Percentiles rank a stretch among this genome's conserved stretches.
These are phyloP conservation scores for Ricordea florida DNA, from an alignment of 92 coral and sea anemone species.

Conservation along the genomic window DNA sequence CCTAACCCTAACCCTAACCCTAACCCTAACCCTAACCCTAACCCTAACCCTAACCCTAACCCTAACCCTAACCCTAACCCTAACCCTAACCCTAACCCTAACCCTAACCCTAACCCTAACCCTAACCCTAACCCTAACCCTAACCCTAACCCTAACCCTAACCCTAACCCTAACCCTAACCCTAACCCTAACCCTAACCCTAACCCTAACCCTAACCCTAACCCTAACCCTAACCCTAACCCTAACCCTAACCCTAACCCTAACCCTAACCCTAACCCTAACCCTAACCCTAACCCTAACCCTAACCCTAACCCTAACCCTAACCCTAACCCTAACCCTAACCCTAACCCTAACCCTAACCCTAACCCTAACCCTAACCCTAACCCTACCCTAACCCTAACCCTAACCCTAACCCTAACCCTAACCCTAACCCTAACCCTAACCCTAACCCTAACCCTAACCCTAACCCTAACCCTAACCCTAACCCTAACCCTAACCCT, in stretches of 20 bases:
- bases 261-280: conserved; percentile 54
- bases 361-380: conserved; percentile 32
- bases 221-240: conserved; percentile 52
- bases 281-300: conserved; percentile 54
- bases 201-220: conserved; percentile 50
- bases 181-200: conserved; percentile 45
- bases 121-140: conserved; percentile 45
- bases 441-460: conserved; percentile 39
- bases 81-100: conserved; percentile 2
- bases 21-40: conserved; percentile 37
- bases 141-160: conserved; percentile 48
- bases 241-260: conserved; percentile 34
- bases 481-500: neutral
- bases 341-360: conserved; percentile 42
- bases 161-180: conserved; percentile 51
- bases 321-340: conserved; percentile 44
- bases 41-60: conserved; percentile 21
- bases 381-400: neutral
- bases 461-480: conserved; percentile 14
- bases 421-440: conserved; percentile 32
- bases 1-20: conserved; percentile 44
- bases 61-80: conserved; percentile 28
- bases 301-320: conserved; percentile 58
- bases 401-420: neutral
- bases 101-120: conserved; percentile 8